phyloP scores from a whole-genome alignment of 2,113 vertebrate genomes.

The Sceloporus undulatus region DNA sequence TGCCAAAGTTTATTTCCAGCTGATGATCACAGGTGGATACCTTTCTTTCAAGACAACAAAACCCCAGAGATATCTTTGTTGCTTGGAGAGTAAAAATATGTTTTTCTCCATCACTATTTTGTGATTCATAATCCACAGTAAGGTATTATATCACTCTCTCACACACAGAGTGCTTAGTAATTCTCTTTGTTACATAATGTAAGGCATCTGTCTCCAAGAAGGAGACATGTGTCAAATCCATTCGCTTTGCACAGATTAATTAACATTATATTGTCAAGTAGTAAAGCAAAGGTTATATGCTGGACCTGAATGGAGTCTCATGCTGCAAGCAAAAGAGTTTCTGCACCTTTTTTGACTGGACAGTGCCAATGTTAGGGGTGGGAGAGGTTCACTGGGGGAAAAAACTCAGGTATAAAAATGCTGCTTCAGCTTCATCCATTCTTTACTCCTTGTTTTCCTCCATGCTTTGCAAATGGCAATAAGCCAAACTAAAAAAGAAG shows the following conservation, averaged over 20 bases:
- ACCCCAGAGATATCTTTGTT: not conserved
- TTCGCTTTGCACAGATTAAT: not conserved
- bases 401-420: not conserved
- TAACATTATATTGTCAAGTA: not conserved
- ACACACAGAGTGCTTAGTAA: not conserved
- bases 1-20: constrained; percentile 7
- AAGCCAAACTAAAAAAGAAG: not conserved
- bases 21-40: not conserved
- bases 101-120: not conserved
- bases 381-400: not conserved
- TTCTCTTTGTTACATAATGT: constrained; percentile 1
- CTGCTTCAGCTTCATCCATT: not conserved
- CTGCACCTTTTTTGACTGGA: not conserved
- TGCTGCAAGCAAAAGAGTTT: not conserved
- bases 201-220: not conserved
- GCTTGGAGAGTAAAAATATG: constrained; percentile 6
- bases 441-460: not conserved
- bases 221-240: not conserved
- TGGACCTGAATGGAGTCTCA: not conserved
- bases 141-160: not conserved
- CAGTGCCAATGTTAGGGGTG: not conserved
- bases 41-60: constrained; percentile 9
- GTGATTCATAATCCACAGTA: not conserved
- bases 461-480: not conserved
- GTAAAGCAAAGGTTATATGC: not conserved